Evolutionary conservation across 1,140 invertebrate genomes (phyloP), one percentile per base, ranked within the genome.

Genomic region (Camponotus vicinus): DNA sequence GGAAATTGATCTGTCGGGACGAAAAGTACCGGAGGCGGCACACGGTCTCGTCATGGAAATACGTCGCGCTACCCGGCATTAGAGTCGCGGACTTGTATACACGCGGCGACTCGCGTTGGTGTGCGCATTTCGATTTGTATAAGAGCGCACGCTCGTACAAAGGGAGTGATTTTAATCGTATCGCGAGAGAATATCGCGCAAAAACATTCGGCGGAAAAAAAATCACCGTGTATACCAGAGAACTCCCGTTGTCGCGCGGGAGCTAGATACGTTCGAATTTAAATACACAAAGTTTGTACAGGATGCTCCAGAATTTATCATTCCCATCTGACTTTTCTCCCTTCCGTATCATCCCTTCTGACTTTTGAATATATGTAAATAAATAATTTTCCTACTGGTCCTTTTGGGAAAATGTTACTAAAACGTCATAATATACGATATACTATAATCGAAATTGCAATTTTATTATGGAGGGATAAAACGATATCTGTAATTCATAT

Each of bases 1-100:
- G 88, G 79, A 90, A 90, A 90, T 90, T 87, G 89, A 90, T 90
- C 88, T 89, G 89, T 79, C 78, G 85, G 88, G 79, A 86, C 77
- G 85, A 55, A 73, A 89, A 86, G 87, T 86, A 89, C 78, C 84
- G 84, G 77, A 83, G 85, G 69, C 88, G 57, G 76, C 61, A 27
- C 40, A 57, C 55, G 59, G 69, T 83, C 66, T 80, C 87, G 87
- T 86, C 88, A 89, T 89, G 84, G 69, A 89, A 89, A 89, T 89
- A 89, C 85, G 88, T 80, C 71, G 70, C 87, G 85, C 86, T 89
- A 77, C 61, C 73, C 82, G 42, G 70, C 73, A 85, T 89, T 79
- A 88, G 88, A 79, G 77, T 78, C 87, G 70, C 61, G 73, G 34
- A 21, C 11, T 13, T 4, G 42, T 32, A 34, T 37, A 59, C 34